phyloP scores from a whole-genome alignment of 1,140 invertebrate genomes.

The Elysia chlorotica region DNA sequence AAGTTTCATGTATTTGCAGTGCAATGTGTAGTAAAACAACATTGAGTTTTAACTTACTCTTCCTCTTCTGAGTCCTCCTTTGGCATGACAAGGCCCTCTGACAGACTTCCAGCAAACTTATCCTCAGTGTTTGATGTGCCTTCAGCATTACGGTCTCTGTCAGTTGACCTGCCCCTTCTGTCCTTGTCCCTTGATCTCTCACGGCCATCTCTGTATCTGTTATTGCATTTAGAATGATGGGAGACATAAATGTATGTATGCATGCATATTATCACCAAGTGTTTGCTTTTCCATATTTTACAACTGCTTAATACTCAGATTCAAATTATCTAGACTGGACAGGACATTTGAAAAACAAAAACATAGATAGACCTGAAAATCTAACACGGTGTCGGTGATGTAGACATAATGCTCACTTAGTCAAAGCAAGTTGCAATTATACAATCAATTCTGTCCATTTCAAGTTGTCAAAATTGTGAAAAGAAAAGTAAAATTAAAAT shows the following conservation, averaged over 20 bases:
- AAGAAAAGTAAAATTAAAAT: not conserved
- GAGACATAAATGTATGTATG: too few relatives aligned
- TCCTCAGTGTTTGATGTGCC: slow-evolving; percentile 59
- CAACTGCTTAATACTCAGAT: not conserved
- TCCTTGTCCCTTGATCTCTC: slow-evolving; percentile 21
- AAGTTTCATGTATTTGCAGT: too few relatives aligned
- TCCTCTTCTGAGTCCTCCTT: slow-evolving; percentile 61
- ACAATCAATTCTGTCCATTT: too few relatives aligned
- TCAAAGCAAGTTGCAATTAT: too few relatives aligned
- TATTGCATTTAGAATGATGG: too few relatives aligned
- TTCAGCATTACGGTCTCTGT: slow-evolving; percentile 27
- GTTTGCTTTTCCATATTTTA: too few relatives aligned
- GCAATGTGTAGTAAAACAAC: too few relatives aligned
- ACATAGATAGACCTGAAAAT: not conserved
- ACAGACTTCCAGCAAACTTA: slow-evolving; percentile 82
- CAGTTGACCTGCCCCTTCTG: slow-evolving; percentile 34
- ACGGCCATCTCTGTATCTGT: not conserved
- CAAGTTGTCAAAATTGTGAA: too few relatives aligned
- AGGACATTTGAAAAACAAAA: not conserved
- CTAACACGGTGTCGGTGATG: too few relatives aligned
- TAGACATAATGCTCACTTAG: too few relatives aligned
- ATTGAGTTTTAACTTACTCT: slow-evolving; percentile 51
- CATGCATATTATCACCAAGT: too few relatives aligned
- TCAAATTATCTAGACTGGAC: not conserved
- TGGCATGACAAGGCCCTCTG: slow-evolving; percentile 71